phyloP scores from a whole-genome alignment of 2,888 invertebrate species.

The Polydrusus cervinus region DNA sequence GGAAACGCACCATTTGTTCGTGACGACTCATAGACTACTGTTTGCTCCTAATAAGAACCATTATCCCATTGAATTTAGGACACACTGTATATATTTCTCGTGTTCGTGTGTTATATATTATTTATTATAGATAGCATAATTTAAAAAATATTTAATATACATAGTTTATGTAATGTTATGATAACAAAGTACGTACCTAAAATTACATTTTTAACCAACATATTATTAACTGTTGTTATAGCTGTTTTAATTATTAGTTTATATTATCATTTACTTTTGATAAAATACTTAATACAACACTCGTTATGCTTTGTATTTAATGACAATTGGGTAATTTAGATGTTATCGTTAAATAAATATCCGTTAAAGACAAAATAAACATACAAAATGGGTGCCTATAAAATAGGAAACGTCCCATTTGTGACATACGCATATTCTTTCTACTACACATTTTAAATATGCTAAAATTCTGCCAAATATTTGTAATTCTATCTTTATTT shows the following conservation, averaged over 20 bases:
- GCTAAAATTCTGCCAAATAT: too few relatives aligned
- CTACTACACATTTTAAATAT: neutral
- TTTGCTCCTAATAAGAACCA: too few relatives aligned
- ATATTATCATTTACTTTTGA: neutral
- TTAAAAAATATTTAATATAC: too few relatives aligned
- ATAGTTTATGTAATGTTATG: too few relatives aligned
- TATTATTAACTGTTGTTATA: neutral
- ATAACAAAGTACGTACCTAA: too few relatives aligned
- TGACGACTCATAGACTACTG: too few relatives aligned
- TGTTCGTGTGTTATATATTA: too few relatives aligned
- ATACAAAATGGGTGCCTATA: neutral
- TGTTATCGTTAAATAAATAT: constrained; percentile 12
- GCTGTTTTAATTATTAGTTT: neutral
- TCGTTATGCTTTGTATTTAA: neutral
- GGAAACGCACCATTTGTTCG: too few relatives aligned
- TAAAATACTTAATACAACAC: neutral
- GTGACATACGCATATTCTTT: neutral
- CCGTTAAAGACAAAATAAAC: neutral
- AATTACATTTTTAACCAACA: too few relatives aligned
- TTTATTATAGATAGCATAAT: too few relatives aligned
- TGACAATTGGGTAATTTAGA: constrained; percentile 4
- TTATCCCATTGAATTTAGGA: too few relatives aligned
- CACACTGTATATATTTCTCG: too few relatives aligned
- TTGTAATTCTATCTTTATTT: neutral
- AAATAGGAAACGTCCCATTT: neutral